Evolutionary conservation across 37 sponge, comb jelly and placozoan species (phyloP).

Genomic region (Oopsacas minuta): DNA sequence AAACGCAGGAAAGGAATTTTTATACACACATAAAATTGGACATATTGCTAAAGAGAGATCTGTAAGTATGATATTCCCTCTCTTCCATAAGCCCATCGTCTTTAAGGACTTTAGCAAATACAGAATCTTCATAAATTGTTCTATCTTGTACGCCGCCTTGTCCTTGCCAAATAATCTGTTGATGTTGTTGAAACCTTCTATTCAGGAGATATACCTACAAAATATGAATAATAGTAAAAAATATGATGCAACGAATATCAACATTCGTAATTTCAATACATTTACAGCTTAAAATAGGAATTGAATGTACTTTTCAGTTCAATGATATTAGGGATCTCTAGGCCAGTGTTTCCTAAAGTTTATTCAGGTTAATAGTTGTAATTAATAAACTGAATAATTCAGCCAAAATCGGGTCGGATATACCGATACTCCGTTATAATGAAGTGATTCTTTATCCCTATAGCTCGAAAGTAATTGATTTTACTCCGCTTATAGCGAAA

Average conservation of each 20-base stretch:
- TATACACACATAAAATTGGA: slow-evolving; percentile 84
- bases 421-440: no score
- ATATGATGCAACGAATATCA: no score
- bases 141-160: slow-evolving; percentile 89
- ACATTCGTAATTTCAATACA: no score
- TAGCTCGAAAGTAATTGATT: background rate
- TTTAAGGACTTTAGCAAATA: slow-evolving; percentile 80
- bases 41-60: slow-evolving; percentile 91
- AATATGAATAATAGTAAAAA: background rate
- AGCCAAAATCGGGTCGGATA: no score
- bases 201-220: slow-evolving; percentile 75
- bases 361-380: no score
- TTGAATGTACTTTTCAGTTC: no score
- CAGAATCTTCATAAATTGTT: slow-evolving; percentile 93
- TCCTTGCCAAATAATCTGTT: slow-evolving; percentile 96
- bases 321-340: no score
- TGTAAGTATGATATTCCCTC: slow-evolving; percentile 77
- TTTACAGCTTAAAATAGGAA: no score
- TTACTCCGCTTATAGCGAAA: background rate
- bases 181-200: slow-evolving; percentile 86
- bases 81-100: slow-evolving; percentile 82
- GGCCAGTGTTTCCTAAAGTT: no score
- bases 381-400: no score
- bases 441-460: no score
- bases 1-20: no score